Percentiles rank a stretch among this genome's conserved stretches.
These are phyloP conservation scores for Drosophila ananassae DNA, from an alignment of 1,140 invertebrate species.

Conservation along the genomic window DNA sequence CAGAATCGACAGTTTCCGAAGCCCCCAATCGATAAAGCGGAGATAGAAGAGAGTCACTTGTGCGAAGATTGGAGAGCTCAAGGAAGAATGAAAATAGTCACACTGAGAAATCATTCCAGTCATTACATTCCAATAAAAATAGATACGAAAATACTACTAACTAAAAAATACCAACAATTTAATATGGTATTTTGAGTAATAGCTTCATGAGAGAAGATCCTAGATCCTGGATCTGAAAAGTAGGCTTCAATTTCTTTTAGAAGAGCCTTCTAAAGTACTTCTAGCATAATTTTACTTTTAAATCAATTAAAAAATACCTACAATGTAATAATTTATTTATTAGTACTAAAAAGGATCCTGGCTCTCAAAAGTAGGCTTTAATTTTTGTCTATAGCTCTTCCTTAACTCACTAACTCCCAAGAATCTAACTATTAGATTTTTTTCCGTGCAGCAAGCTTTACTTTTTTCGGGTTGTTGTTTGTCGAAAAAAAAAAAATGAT, in stretches of 20 bases:
- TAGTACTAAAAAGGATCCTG: not conserved
- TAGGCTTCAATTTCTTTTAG: too few relatives aligned
- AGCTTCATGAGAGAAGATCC: too few relatives aligned
- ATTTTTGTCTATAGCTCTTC: not conserved
- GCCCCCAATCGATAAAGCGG: constrained; percentile 61
- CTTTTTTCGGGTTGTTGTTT: constrained; percentile 55
- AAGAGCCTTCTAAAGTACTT: too few relatives aligned
- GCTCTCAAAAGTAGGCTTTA: not conserved
- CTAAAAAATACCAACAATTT: not conserved
- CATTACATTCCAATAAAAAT: too few relatives aligned
- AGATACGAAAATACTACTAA: not conserved
- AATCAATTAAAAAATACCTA: too few relatives aligned
- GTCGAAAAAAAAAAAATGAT: constrained; percentile 43
- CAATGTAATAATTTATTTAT: not conserved
- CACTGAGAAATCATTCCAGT: not conserved
- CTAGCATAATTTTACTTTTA: too few relatives aligned
- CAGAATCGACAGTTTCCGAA: constrained; percentile 65
- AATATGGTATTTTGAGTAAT: too few relatives aligned
- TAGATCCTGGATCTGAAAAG: too few relatives aligned
- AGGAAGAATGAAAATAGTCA: constrained; percentile 30
- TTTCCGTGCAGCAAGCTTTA: constrained; percentile 43
- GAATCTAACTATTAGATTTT: not conserved
- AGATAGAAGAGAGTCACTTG: constrained; percentile 55
- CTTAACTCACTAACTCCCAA: too few relatives aligned
- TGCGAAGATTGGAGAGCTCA: constrained; percentile 42